Evolutionary conservation across 2,113 vertebrate species (phyloP), one percentile per base, ranked within the genome.

Genomic region (Nothocercus julius): DNA sequence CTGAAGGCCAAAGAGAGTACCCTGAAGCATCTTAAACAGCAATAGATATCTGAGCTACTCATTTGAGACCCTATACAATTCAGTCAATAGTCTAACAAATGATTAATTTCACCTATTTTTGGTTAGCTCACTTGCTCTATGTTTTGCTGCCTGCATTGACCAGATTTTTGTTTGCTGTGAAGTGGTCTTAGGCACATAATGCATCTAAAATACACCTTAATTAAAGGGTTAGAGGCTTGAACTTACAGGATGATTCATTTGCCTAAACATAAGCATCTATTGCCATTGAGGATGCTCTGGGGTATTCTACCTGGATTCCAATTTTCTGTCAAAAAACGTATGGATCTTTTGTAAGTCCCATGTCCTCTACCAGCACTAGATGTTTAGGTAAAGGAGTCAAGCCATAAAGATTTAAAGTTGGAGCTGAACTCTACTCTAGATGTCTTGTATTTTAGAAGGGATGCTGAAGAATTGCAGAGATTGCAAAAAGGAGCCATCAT

Each of bases 371-470:
- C 22, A 58, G 20, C 9, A 77, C 8, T 85, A 82, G 21, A 44
- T 68, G 53, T 61, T 66, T 45, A 38, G 4, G 53, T 94, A 87
- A 85, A 38, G 45, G 0, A 47, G 15, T 53, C 34, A 62, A 85
- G 19, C 34, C 8, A 5, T 5, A 53, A 0, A 0, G 59, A 40
- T 73, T 82, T 73, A 68, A 61, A 87, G 22, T 9, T 87, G 34
- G 28, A 92, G 11, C 30, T 56, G 28, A 87, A 61, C 64, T 44
- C 30, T 76, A 4, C 17, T 6, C 7, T 36, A 79, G 4, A 11
- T 53, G 14, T 58, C 38, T 49, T 74, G 4, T 70, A 1, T 56
- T 92, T 95, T 83, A 68, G 91, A 92, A 59, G 3, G 21, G 24
- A 56, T 83, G 15, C 25, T 83, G n/a, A 85, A 95, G 89, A 82